phyloP scores from a whole-genome alignment of 2,888 invertebrate genomes.

The Noctua fimbriata region DNA sequence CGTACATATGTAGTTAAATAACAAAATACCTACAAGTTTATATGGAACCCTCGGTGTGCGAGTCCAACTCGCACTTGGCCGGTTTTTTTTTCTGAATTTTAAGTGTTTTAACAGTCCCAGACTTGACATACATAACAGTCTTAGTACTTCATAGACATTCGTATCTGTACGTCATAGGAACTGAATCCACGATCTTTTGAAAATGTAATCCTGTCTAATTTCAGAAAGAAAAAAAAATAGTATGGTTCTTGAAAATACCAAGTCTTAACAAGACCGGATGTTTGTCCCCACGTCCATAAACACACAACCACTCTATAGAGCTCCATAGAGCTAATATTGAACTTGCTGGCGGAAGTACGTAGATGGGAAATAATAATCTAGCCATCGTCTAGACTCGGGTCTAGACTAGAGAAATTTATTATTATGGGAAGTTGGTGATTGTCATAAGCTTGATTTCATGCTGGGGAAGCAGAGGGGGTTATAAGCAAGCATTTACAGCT shows the following conservation, averaged over 20 bases:
- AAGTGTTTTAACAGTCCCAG: not conserved
- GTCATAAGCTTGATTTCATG: not conserved
- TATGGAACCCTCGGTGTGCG: too few species aligned
- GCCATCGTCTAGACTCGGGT: slow-evolving; percentile 25
- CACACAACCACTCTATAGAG: slow-evolving; percentile 13
- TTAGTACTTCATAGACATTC: not conserved
- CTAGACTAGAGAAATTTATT: slow-evolving; percentile 29
- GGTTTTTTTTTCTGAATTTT: not conserved
- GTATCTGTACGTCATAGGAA: not conserved
- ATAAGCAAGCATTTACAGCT: not conserved
- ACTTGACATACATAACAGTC: not conserved
- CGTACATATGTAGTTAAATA: too few species aligned
- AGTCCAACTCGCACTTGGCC: too few species aligned
- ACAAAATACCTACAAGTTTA: too few species aligned
- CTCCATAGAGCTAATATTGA: slow-evolving; percentile 34
- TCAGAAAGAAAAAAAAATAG: not conserved
- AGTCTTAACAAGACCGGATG: slow-evolving; percentile 10
- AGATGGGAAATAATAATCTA: slow-evolving; percentile 22
- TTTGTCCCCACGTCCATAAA: slow-evolving; percentile 19
- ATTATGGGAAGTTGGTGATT: not conserved
- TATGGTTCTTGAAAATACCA: slow-evolving; percentile 8
- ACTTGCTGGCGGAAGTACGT: slow-evolving; percentile 19
- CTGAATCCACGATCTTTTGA: not conserved
- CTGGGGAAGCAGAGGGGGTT: not conserved
- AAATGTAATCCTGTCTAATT: not conserved